A percentile compares a stretch with the other conserved stretches of the same genome.
These are phyloP conservation scores for Sarcophaga subvicina DNA, from an alignment of 2,888 invertebrate species.

Conservation along the genomic window DNA sequence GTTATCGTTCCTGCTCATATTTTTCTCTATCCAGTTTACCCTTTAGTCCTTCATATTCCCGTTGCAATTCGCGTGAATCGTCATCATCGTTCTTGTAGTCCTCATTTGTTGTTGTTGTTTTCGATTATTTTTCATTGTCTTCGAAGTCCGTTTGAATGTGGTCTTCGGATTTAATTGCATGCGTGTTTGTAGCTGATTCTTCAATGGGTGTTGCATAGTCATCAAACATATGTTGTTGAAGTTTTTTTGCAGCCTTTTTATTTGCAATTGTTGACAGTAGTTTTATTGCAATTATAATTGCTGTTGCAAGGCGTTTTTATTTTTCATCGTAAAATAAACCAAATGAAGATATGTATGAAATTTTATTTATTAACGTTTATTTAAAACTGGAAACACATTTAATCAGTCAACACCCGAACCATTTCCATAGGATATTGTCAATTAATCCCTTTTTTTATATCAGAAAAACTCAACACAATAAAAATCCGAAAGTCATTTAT, in stretches of 20 bases:
- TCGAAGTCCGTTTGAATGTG: slow-evolving; percentile 63
- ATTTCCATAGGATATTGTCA: too few relatives aligned
- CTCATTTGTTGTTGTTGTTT: slow-evolving; percentile 40
- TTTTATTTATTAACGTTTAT: too few relatives aligned
- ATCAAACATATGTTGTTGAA: slow-evolving; percentile 9
- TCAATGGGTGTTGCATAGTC: slow-evolving; percentile 76
- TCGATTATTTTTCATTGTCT: slow-evolving; percentile 56
- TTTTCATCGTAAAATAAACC: too few relatives aligned
- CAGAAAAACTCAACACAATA: too few relatives aligned
- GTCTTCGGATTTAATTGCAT: slow-evolving; percentile 64
- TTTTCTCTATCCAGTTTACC: slow-evolving; percentile 19
- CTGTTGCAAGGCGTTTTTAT: too few relatives aligned
- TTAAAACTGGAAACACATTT: too few relatives aligned
- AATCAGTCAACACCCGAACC: too few relatives aligned
- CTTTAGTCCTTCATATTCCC: neutral
- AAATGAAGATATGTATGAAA: too few relatives aligned
- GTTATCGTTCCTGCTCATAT: too few relatives aligned
- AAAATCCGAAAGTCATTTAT: too few relatives aligned
- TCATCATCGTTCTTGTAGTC: slow-evolving; percentile 64
- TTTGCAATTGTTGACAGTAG: neutral
- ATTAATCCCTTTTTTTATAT: too few relatives aligned
- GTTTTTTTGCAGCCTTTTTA: slow-evolving; percentile 71
- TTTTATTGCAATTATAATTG: slow-evolving; percentile 23
- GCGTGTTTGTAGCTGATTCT: slow-evolving; percentile 74
- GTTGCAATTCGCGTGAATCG: slow-evolving; percentile 47